phyloP scores from a whole-genome alignment of 2,797 vertebrate genomes.

The Gambusia yucatana region DNA sequence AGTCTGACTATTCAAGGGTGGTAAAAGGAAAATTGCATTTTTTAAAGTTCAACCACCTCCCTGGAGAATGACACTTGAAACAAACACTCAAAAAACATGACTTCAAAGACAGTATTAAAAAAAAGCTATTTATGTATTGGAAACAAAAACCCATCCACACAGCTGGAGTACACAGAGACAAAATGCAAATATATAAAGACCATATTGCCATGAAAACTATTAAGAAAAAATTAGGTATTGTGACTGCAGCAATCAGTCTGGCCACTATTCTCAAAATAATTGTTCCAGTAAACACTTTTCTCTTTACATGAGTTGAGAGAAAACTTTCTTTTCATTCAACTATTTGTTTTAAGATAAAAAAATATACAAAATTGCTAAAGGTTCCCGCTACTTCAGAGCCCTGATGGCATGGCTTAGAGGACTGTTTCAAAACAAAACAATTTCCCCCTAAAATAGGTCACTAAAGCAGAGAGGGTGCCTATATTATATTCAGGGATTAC shows the following conservation, averaged over 20 bases:
- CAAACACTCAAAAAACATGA: constrained; percentile 72
- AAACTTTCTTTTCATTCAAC: neutral
- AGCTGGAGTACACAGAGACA: constrained; percentile 71
- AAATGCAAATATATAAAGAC: constrained; percentile 58
- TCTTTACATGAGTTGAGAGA: constrained; percentile 10
- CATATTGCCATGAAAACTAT: constrained; percentile 74
- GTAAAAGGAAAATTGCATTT: constrained; percentile 71
- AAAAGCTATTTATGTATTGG: constrained; percentile 78
- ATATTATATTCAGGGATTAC: constrained; percentile 67
- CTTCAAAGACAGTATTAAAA: constrained; percentile 78
- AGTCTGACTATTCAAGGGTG: constrained; percentile 58
- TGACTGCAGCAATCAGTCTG: constrained; percentile 8
- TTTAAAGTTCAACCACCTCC: constrained; percentile 66
- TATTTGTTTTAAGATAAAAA: constrained; percentile 32
- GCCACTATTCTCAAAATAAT: constrained; percentile 27
- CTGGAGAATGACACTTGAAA: constrained; percentile 62
- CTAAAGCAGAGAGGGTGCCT: constrained; percentile 47
- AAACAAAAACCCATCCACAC: constrained; percentile 75
- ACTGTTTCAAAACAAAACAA: constrained; percentile 52
- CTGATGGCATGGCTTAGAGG: constrained; percentile 41
- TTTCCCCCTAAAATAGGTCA: constrained; percentile 62
- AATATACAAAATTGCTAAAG: constrained; percentile 18
- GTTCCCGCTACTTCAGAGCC: constrained; percentile 18
- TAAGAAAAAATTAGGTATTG: constrained; percentile 58
- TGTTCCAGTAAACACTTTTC: constrained; percentile 28